Evolutionary conservation across 2,113 vertebrate species (phyloP).

Genomic region (Peromyscus maniculatus): DNA sequence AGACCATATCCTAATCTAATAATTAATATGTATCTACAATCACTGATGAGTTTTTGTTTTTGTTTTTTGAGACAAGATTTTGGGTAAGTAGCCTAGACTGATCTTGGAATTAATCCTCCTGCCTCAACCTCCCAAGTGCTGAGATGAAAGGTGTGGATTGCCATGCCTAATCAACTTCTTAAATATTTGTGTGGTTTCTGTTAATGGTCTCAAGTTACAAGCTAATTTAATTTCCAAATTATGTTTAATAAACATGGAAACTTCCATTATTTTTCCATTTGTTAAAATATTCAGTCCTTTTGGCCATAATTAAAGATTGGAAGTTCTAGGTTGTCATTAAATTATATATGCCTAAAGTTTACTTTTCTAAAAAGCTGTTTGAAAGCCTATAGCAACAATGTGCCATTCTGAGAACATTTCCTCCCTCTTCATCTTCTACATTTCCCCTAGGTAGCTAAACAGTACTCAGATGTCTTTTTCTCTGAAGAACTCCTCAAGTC

Average conservation of each 20-base stretch:
- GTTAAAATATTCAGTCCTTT: constrained; percentile 37
- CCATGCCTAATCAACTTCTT: background rate
- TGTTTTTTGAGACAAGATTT: background rate
- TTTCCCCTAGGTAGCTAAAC: constrained; percentile 4
- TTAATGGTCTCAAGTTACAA: constrained; percentile 34
- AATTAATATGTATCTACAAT: constrained; percentile 35
- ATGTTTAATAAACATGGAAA: constrained; percentile 39
- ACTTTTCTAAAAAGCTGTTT: constrained; percentile 2
- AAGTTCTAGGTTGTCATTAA: constrained; percentile 44
- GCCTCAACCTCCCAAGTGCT: background rate
- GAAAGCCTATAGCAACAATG: constrained; percentile 5
- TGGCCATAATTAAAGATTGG: background rate
- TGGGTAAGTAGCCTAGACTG: background rate
- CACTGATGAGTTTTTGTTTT: background rate
- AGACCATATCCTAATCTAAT: background rate
- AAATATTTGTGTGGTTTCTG: constrained; percentile 44
- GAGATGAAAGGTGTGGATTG: background rate
- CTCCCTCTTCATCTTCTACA: background rate
- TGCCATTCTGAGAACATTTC: background rate
- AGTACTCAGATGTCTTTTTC: constrained; percentile 10
- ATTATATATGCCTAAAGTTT: background rate
- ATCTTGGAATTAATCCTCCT: background rate
- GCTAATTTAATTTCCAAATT: constrained; percentile 37
- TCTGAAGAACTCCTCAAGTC: constrained; percentile 34
- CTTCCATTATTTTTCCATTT: constrained; percentile 40